A percentile compares a stretch with the other conserved stretches of the same genome.
Evolutionary conservation across 2,888 invertebrate species (phyloP).

Genomic region (Oxyscelio sp.): DNA sequence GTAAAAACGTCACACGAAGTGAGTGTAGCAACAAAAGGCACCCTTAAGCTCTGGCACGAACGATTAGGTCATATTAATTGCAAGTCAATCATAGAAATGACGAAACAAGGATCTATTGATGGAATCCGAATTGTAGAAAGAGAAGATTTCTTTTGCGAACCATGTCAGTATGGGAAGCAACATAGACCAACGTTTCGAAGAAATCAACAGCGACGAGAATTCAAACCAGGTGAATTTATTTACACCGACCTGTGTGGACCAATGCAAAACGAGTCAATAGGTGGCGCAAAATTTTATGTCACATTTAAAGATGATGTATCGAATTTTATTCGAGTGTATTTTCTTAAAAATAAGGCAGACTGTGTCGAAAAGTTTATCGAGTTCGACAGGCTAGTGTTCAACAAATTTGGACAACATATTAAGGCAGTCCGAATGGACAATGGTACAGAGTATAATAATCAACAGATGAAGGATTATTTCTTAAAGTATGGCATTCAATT

Average conservation of each 20-base stretch:
- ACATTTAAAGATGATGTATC: conserved; percentile 72
- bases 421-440: conserved; percentile 27
- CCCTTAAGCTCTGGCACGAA: conserved; percentile 34
- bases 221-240: conserved; percentile 32
- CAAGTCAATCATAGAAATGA: not conserved
- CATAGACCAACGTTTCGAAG: conserved; percentile 12
- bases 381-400: not conserved
- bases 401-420: conserved; percentile 26
- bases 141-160: conserved; percentile 51
- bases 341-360: conserved; percentile 50
- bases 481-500: conserved; percentile 24
- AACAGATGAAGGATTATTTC: not conserved
- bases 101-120: not conserved
- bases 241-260: conserved; percentile 75
- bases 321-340: conserved; percentile 61
- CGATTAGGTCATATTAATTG: conserved; percentile 39
- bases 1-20: not conserved
- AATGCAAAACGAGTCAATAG: conserved; percentile 56
- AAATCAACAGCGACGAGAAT: not conserved
- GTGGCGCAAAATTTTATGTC: conserved; percentile 67
- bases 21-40: not conserved
- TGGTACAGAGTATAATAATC: not conserved
- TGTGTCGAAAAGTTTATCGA: not conserved
- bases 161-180: conserved; percentile 41
- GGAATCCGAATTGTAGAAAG: not conserved